Evolutionary conservation across 2,797 vertebrate genomes (phyloP).

Genomic region (Hippopotamyrus pictus): DNA sequence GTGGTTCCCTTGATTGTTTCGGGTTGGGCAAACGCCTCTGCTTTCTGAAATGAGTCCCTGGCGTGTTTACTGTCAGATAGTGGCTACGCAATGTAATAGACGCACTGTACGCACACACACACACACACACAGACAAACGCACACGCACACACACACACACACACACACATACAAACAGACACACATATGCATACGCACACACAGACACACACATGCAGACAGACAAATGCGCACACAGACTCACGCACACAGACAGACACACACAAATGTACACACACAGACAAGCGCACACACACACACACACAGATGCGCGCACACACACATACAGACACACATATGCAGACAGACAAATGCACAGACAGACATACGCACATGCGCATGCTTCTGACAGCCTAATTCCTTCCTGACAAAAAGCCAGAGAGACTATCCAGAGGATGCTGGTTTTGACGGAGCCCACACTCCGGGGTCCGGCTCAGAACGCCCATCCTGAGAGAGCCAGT

Average conservation of each 20-base stretch:
- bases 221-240: background rate
- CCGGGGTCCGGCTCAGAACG: background rate
- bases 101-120: no score
- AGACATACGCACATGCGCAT: background rate
- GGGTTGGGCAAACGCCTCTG: background rate
- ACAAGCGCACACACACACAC: no score
- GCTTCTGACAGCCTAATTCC: background rate
- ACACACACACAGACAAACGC: background rate
- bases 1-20: background rate
- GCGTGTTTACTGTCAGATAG: background rate
- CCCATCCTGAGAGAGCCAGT: background rate
- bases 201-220: no score
- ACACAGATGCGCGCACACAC: background rate
- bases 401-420: background rate
- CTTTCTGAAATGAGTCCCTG: background rate
- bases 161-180: background rate
- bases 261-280: no score
- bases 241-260: background rate
- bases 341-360: no score
- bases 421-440: background rate
- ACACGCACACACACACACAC: no score
- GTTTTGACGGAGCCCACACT: background rate
- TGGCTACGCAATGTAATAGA: background rate
- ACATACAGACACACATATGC: no score
- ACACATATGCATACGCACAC: background rate